Conservation (phyloP, 64 coral and sea anemone species). For the Montipora capricornis region DNA sequence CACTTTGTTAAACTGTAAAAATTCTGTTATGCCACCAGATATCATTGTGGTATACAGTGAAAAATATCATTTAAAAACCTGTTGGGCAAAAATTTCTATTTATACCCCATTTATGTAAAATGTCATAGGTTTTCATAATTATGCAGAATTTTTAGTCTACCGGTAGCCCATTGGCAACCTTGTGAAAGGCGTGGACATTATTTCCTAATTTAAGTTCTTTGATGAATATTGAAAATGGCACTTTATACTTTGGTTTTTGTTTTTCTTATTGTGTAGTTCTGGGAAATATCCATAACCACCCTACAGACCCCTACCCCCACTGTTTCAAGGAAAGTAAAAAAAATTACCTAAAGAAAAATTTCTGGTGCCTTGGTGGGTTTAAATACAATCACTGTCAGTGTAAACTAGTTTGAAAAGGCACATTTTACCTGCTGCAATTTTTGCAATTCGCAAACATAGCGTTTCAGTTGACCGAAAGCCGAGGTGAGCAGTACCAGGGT, state of each 20-base stretch:
- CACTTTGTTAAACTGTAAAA: constrained; percentile 10
- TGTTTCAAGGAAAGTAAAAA: constrained; percentile 11
- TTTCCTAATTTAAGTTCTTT: no score
- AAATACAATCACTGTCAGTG: not conserved
- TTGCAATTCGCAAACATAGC: constrained; percentile 44
- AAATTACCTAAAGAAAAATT: not conserved
- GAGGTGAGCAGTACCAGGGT: constrained; percentile 46
- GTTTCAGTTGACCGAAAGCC: constrained; percentile 32
- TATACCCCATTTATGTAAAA: not conserved
- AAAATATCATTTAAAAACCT: not conserved
- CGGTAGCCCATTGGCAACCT: no score
- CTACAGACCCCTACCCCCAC: not conserved
- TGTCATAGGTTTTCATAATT: not conserved
- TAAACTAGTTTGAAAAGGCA: not conserved
- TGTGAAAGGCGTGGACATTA: no score
- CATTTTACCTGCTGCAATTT: constrained; percentile 42
- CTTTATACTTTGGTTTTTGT: no score
- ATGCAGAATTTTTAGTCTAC: not conserved
- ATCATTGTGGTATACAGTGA: constrained; percentile 31
- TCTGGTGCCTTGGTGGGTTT: not conserved
- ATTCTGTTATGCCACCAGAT: constrained; percentile 19
- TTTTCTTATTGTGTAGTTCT: no score
- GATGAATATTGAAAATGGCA: no score
- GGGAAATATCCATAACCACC: no score
- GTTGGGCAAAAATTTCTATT: not conserved